Conservation (phyloP, 2,888 invertebrate genomes). For the Leptopterna dolabrata region DNA sequence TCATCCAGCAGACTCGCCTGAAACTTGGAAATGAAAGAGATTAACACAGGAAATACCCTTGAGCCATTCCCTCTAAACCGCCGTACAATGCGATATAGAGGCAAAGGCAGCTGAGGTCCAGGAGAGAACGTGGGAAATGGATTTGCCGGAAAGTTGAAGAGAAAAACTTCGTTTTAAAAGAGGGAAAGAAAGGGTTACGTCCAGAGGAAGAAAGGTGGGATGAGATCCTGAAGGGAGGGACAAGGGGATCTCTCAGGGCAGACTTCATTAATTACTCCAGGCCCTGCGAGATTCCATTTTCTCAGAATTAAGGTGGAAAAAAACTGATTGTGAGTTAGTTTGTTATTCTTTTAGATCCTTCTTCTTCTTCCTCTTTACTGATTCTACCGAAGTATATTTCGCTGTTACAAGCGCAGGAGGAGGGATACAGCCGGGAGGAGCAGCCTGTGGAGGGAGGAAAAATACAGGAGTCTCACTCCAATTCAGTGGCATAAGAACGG, state of each 20-base stretch:
- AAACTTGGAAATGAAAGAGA: too few relatives aligned
- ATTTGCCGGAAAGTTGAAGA: not conserved
- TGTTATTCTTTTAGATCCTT: not conserved
- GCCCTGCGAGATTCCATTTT: not conserved
- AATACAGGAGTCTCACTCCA: too few relatives aligned
- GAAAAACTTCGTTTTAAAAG: not conserved
- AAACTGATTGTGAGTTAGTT: not conserved
- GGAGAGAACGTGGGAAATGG: not conserved
- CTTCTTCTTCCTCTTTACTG: too few relatives aligned
- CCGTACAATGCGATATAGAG: not conserved
- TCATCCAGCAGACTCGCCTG: too few relatives aligned
- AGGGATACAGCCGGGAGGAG: too few relatives aligned
- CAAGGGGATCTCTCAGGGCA: not conserved
- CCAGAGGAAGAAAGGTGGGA: too few relatives aligned
- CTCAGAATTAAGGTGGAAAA: not conserved
- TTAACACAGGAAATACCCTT: not conserved
- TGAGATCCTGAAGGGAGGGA: too few relatives aligned
- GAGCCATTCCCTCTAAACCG: not conserved
- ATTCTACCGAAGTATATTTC: too few relatives aligned
- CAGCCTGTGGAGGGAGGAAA: too few relatives aligned
- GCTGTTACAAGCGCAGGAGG: too few relatives aligned
- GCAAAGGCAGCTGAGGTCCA: not conserved
- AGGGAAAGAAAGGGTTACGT: not conserved
- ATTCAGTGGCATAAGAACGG: too few relatives aligned
- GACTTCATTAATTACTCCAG: not conserved